Evolutionary conservation across 2,797 vertebrate species (phyloP).

Genomic region (Melanotaenia nigrans): DNA sequence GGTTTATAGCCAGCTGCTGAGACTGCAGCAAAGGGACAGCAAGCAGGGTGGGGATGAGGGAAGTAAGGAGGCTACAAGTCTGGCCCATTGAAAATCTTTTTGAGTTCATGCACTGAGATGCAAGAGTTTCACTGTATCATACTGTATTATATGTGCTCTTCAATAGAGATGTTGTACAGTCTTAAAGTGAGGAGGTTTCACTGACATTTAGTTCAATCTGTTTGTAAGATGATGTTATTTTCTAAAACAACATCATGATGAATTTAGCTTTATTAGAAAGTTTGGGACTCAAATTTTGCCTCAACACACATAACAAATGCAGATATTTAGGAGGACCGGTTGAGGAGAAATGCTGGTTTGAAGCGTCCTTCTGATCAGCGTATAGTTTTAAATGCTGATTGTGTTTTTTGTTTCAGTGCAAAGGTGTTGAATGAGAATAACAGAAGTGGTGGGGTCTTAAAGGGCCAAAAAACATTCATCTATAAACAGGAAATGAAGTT

Average conservation of each 20-base stretch:
- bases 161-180: not conserved
- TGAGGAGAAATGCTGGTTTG: not conserved
- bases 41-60: conserved; percentile 48
- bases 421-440: conserved; percentile 31
- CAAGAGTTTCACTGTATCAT: conserved; percentile 24
- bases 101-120: conserved; percentile 60
- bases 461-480: conserved; percentile 46
- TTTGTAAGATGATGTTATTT: not conserved
- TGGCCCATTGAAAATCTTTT: conserved; percentile 30
- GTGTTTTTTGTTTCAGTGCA: not conserved
- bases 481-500: conserved; percentile 74
- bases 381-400: not conserved
- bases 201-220: not conserved
- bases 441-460: conserved; percentile 51
- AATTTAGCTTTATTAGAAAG: not conserved
- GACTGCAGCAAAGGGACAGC: conserved; percentile 48
- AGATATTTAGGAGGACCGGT: not conserved
- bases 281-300: not conserved
- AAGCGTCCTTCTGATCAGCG: not conserved
- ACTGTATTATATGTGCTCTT: conserved; percentile 13
- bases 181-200: not conserved
- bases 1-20: conserved; percentile 56
- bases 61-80: conserved; percentile 33
- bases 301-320: not conserved
- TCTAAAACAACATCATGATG: not conserved